Base-by-base conservation (phyloP, 92 coral and sea anemone species). In the Palythoa grandiflora region DNA sequence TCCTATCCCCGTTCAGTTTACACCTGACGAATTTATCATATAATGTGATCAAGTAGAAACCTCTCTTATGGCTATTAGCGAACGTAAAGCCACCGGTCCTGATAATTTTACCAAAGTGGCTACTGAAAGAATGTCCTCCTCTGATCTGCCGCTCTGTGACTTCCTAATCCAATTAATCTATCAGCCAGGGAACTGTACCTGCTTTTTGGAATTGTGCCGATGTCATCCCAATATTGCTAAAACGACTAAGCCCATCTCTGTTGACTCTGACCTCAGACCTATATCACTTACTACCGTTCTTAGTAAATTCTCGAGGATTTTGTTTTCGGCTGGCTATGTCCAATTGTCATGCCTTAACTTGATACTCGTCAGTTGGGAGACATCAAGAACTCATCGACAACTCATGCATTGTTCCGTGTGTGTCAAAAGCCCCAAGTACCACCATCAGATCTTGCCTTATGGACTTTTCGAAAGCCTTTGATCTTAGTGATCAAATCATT, bases 401-500 rank as follows among this genome's bases (percentile, higher is more conserved):
- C 91, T 0, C 84, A 76, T 78, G 89, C 94, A 51, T 55, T 91
- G 38, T 54, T 87, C 55, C 88, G 59, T 40, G 87, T 1, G 87
- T 75, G 13, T 66, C 90, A 17, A 90, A 89, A 16, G 73, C 78
- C 16, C 92, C 89, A 37, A 51, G 75, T 48, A 89, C 91, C 71
- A 13, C 66, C 7, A 63, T 92, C 53, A 55, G 90, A 28, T 92
- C 92, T 38, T 92, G 94, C 16, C 12, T 92, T 48, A 92, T 92
- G 9, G 88, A 89, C 80, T 92, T 92, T 76, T 92, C 94, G 11
- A 92, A 92, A 68, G 94, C 90, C 20, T 92, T 89, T 37, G 92
- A 89, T 57, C 53, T 90, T 66, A 92, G 85, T 19, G 86, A 89
- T 76, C 90, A 92, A 54, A 92, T 70, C 66, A 92, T 92, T 14